A percentile compares a stretch with the other conserved stretches of the same genome.
Evolutionary conservation across 2,888 invertebrate genomes (phyloP).

Genomic region (Neelides folsomi): DNA sequence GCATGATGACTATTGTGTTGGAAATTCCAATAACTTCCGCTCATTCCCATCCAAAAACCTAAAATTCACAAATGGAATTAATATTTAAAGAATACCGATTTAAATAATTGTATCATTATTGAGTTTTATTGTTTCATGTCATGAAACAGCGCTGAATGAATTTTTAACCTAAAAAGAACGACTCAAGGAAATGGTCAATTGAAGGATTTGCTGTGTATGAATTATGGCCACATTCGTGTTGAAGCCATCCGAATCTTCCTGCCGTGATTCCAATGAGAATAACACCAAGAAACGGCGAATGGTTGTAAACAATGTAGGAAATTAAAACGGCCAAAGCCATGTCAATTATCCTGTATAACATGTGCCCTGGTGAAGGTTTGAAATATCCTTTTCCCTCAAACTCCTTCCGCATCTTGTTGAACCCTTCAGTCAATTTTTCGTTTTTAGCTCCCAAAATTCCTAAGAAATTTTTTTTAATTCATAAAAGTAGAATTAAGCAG

Average conservation of each 20-base stretch:
- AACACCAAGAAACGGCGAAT: conserved; percentile 21
- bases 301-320: no score
- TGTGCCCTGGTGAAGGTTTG: conserved; percentile 18
- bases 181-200: conserved; percentile 16
- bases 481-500: no score
- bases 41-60: no score
- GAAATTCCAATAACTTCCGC: conserved; percentile 16
- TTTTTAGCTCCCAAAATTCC: no score
- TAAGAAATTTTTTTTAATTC: no score
- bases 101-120: no score
- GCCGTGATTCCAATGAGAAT: conserved; percentile 18
- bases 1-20: conserved; percentile 28
- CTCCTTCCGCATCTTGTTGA: conserved; percentile 23
- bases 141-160: no score
- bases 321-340: no score
- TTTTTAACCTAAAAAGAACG: conserved; percentile 17
- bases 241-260: conserved; percentile 25
- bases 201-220: conserved; percentile 21
- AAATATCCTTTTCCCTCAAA: conserved; percentile 27
- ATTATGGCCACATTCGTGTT: conserved; percentile 24
- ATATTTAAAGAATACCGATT: no score
- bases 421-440: conserved; percentile 28
- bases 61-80: no score
- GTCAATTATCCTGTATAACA: conserved; percentile 17
- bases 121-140: no score